phyloP scores from a whole-genome alignment of 2,888 invertebrate genomes.

The Torymus tubicola region DNA sequence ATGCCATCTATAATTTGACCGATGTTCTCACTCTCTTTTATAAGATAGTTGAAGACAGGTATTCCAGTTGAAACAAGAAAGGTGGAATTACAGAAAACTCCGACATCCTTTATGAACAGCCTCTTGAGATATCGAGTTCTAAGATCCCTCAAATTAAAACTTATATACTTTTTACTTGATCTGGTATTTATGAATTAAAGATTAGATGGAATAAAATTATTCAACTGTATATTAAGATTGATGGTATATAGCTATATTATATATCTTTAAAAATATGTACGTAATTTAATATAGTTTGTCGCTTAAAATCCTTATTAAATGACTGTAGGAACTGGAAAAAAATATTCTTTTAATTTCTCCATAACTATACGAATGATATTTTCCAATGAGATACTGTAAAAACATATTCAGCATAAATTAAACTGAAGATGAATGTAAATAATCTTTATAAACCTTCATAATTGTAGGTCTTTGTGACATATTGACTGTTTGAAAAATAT shows the following conservation, averaged over 20 bases:
- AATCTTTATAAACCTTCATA: no score
- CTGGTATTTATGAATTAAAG: constrained; percentile 2
- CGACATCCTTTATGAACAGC: constrained; percentile 7
- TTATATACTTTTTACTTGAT: constrained; percentile 7
- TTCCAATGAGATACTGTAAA: no score
- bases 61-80: not conserved
- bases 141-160: constrained; percentile 6
- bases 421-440: no score
- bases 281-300: no score
- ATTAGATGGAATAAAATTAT: not conserved
- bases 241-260: not conserved
- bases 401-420: no score
- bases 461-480: no score
- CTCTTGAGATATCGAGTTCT: constrained; percentile 22
- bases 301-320: no score
- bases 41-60: constrained; percentile 1
- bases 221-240: not conserved
- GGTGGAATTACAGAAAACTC: constrained; percentile 21
- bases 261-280: not conserved
- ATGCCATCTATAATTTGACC: no score
- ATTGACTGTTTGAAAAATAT: no score
- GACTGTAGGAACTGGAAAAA: no score
- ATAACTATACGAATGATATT: no score
- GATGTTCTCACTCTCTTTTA: not conserved
- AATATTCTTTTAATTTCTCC: no score